A percentile compares a stretch with the other conserved stretches of the same genome.
Conservation (phyloP, 2,113 vertebrate genomes). For the Pipra filicauda region DNA sequence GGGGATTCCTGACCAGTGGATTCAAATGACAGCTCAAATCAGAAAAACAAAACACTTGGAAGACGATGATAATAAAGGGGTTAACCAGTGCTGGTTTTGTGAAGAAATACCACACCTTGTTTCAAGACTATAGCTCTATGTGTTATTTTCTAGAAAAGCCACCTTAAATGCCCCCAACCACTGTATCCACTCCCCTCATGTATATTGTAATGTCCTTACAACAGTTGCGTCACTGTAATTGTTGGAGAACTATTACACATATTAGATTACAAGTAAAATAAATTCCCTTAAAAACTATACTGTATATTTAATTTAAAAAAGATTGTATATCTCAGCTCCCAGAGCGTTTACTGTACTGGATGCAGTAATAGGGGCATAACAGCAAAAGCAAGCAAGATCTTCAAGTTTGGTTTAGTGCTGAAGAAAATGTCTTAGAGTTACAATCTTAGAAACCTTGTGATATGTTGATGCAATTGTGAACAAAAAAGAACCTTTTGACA, state of each 20-base stretch:
- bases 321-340: not conserved
- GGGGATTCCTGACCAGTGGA: constrained; percentile 3
- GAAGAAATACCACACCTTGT: not conserved
- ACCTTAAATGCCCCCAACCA: not conserved
- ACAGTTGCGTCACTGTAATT: not conserved
- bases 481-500: not conserved
- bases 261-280: not conserved
- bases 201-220: not conserved
- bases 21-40: not conserved
- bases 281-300: not conserved
- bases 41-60: not conserved
- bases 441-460: not conserved
- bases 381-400: not conserved
- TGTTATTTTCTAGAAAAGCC: not conserved
- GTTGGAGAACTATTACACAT: not conserved
- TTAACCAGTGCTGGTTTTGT: not conserved
- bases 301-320: not conserved
- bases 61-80: not conserved
- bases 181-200: rapidly evolving
- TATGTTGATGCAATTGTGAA: not conserved
- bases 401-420: not conserved
- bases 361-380: not conserved
- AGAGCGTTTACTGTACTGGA: not conserved
- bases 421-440: not conserved
- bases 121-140: not conserved